Base-by-base conservation (phyloP, 2,113 vertebrate genomes). In the Eptesicus fuscus region DNA sequence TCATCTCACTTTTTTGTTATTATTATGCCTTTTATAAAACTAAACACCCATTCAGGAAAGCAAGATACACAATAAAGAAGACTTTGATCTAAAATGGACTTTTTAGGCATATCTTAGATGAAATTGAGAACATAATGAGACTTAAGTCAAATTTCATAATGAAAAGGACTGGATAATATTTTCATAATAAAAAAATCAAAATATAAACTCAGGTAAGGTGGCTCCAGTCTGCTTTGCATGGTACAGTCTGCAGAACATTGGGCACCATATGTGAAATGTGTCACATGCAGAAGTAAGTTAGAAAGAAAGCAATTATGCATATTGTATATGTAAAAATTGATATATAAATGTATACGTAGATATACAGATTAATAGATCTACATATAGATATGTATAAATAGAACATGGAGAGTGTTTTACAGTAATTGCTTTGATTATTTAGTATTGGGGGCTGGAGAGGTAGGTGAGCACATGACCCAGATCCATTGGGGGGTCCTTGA, bases 101-200 rank as follows among this genome's bases (percentile, higher is more conserved):
- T 95, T 83, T 53, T 59, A 56, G 16, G 70, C 42, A 82, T 92
- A 85, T 95, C 94, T 88, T 79, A 76, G 14, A 69, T 53, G 6
- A 78, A 89, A 17, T 90, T 86, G 47, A 82, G 49, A 85, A 83
- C 71, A 56, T 23, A 20, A 77, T 83, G 35, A 78, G 22, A 86
- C 7, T 2, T 61, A 67, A 30, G 49, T 70, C 59, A 79, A 42
- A 63, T 82, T 88, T 88, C 67, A 82, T 84, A 71, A 85, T 53
- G 17, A 78, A 83, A 83, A 70, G 25, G 61, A 65, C 51, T 94
- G 0, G 37, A 65, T 73, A 32, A 79, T 59, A 86, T 32, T 61
- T 88, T 82, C 53, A 82, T 44, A 40, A 89, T 78, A 51, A 53
- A 61, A 51, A 35, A 44, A 65, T 83, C 13, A 17, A 93, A 83